These are phyloP conservation scores for Plagiodera versicolora DNA, from an alignment of 2,888 invertebrate genomes.

Conservation along the genomic window DNA sequence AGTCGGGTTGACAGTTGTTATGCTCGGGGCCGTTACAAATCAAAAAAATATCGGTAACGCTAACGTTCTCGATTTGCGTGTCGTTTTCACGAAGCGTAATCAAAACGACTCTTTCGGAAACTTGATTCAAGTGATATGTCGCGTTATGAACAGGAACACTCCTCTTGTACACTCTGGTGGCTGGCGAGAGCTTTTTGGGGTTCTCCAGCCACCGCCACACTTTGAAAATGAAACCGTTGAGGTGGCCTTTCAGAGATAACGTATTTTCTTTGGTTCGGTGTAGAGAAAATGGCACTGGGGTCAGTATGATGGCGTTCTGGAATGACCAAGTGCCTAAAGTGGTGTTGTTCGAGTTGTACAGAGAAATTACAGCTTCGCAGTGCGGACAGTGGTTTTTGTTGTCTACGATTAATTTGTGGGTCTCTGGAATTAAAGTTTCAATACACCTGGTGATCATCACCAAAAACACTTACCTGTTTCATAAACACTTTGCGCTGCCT, in stretches of 20 bases:
- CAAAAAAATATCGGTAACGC: slow-evolving; percentile 76
- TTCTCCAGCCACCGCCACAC: slow-evolving; percentile 76
- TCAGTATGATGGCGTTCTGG: slow-evolving; percentile 70
- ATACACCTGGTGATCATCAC: neutral
- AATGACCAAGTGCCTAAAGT: slow-evolving; percentile 60
- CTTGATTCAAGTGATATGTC: slow-evolving; percentile 40
- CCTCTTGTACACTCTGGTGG: slow-evolving; percentile 33
- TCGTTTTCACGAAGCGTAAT: slow-evolving; percentile 75
- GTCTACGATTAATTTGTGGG: slow-evolving; percentile 67
- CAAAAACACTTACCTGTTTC: slow-evolving; percentile 21
- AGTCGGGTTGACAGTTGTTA: slow-evolving; percentile 70
- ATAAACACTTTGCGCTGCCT: slow-evolving; percentile 58
- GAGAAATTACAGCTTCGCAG: slow-evolving; percentile 65
- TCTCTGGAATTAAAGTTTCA: too few relatives aligned
- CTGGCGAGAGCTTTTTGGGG: slow-evolving; percentile 31
- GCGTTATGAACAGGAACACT: slow-evolving; percentile 34
- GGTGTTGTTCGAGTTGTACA: slow-evolving; percentile 60
- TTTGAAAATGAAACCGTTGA: slow-evolving; percentile 77
- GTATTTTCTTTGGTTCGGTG: slow-evolving; percentile 52
- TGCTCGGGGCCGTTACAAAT: slow-evolving; percentile 61
- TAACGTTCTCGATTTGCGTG: slow-evolving; percentile 75
- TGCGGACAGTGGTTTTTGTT: slow-evolving; percentile 74
- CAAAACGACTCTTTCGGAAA: slow-evolving; percentile 69
- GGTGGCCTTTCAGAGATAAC: slow-evolving; percentile 55
- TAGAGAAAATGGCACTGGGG: slow-evolving; percentile 69